Conservation (phyloP, 2,113 vertebrate genomes). For the Chloropsis hardwickii region DNA sequence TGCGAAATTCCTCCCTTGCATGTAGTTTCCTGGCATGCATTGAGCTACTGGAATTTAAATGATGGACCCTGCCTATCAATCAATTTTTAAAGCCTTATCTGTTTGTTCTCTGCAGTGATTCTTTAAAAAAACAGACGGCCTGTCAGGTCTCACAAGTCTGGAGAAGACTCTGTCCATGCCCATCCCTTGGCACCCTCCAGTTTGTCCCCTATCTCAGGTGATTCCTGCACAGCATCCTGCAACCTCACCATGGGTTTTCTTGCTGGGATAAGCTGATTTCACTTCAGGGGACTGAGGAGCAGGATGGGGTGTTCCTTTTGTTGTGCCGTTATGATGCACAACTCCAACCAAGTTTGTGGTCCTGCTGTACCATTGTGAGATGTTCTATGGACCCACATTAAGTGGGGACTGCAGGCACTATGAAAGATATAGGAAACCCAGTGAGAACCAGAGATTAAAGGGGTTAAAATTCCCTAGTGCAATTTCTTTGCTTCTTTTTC, state of each 20-base stretch:
- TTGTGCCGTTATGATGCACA: background rate
- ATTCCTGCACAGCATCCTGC: background rate
- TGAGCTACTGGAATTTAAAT: background rate
- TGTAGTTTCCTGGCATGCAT: background rate
- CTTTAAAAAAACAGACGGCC: background rate
- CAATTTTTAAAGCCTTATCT: background rate
- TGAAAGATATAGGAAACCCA: background rate
- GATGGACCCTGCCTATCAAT: background rate
- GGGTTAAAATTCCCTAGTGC: background rate
- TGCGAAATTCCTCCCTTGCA: background rate
- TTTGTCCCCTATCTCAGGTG: background rate
- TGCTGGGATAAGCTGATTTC: background rate
- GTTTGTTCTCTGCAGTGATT: background rate
- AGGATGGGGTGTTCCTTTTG: fast-evolving
- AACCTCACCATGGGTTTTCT: background rate
- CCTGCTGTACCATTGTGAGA: background rate
- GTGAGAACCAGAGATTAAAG: background rate
- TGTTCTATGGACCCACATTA: background rate
- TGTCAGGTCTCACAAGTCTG: background rate
- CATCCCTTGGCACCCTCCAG: background rate
- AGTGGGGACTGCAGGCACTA: background rate
- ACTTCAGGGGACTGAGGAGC: fast-evolving
- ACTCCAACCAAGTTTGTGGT: background rate
- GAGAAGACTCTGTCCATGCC: background rate
- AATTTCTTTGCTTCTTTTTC: background rate